Evolutionary conservation across 1,140 invertebrate genomes (phyloP), one percentile per base, ranked within the genome.

Genomic region (Venustaconcha ellipsiformis): DNA sequence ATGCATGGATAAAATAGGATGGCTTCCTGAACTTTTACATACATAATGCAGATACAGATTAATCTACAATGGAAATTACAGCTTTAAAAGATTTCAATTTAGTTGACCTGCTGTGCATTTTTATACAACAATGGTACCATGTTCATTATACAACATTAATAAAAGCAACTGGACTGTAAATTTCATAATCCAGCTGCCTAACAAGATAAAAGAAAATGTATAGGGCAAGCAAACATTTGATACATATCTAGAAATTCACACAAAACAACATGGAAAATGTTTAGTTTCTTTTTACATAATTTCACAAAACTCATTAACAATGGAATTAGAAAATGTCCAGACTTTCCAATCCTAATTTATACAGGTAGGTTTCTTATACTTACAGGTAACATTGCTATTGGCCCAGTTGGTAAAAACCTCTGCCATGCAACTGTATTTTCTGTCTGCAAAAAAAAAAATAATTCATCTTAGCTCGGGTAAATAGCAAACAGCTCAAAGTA

Each of bases 351-450:
- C 37, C 8, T 48, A 11, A 48, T 48, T 48, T 48, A 48, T 48
- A 48, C 37, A 69, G 78, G 26, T 64, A 56, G 67, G n/a, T 37
- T 74, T n/a, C n/a, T n/a, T n/a, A n/a, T n/a, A 89, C 91, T 92
- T 92, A 95, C 94, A 58, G 98, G 98, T 58, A 99, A 90, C 57
- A 99, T 86, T 18, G 97, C 98, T 56, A 99, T 92, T 0, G 97
- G 96, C 6, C 97, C 97, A 23, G 92, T 94, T 3, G 96, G 95
- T 72, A 98, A 89, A 91, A 99, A 99, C 77, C 96, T 92, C 89
- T 99, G 98, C 97, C 97, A 99, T 0, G 97, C 98, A 57, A 95
- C 94, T 58, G 92, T 92, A 89, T 98, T 97, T 75, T 94, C 93
- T 30, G 88, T 90, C 94, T 95, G 87, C 66, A 93, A 92, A 78